Base-by-base conservation (phyloP, 2,113 vertebrate species). In the Orthonyx spaldingii region DNA sequence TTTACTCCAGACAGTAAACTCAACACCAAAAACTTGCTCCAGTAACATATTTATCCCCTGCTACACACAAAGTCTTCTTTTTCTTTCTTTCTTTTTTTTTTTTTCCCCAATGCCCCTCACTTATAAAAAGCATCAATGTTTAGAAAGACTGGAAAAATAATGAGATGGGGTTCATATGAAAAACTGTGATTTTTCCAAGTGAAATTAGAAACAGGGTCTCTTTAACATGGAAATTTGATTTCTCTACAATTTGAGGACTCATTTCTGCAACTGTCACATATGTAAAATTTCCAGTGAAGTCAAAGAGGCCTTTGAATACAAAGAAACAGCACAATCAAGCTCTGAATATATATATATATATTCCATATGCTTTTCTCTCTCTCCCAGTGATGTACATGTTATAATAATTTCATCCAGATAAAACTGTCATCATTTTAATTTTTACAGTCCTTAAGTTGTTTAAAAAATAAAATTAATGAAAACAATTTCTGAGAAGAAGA, bases 191-290 rank as follows among this genome's bases (percentile, higher is more conserved):
- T 96, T 96, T 94, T 93, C 90, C 80, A 68, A 93, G 93, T 84
- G 71, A 94, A 97, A 93, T 95, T 96, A 93, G 85, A 93, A 90
- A 80, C n/a, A 57, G 6, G 28, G 63, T 87, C 71, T 91, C 92
- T 94, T 91, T 93, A 95, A 94, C 92, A 92, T 93, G 89, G 66
- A 95, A 92, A 95, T 94, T 64, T 88, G 85, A 96, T 76, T 96
- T 95, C 76, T 85, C 37, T 82, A 93, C 90, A 82, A 80, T 93
- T 95, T 94, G 75, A 96, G 53, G 81, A 92, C 47, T 87, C 74
- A 68, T 89, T 90, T 95, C 93, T 96, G 89, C 87, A 85, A 93
- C 78, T 90, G 91, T 76, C 92, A 91, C 74, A 83, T 76, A 96
- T 88, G 79, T 87, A 91, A 97, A 96, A 96, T 91, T 94, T 90